These are phyloP conservation scores for Hemistola chrysoprasaria DNA, from an alignment of 2,888 invertebrate genomes.

Conservation along the genomic window DNA sequence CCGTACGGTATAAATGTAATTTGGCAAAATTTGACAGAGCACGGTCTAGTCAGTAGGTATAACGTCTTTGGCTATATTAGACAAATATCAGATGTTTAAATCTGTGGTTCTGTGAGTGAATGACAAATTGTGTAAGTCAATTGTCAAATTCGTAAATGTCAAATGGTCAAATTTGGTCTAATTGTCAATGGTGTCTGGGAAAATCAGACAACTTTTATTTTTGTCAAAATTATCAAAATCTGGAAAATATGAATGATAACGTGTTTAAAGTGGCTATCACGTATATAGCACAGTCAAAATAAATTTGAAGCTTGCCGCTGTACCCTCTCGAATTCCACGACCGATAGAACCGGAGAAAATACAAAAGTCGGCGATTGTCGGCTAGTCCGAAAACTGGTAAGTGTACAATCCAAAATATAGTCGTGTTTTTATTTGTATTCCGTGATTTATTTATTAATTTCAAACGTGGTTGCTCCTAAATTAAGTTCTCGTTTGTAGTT, in stretches of 20 bases:
- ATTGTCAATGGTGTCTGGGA: slow-evolving; percentile 32
- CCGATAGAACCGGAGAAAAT: slow-evolving; percentile 26
- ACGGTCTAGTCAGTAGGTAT: too few species aligned
- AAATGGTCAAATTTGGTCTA: neutral
- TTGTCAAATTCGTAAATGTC: too few species aligned
- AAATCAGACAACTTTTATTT: slow-evolving; percentile 39
- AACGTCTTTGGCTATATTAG: too few species aligned
- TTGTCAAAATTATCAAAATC: slow-evolving; percentile 63
- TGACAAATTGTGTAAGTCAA: neutral
- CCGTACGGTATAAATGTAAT: too few species aligned
- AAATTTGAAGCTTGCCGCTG: slow-evolving; percentile 36
- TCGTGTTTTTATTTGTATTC: too few species aligned
- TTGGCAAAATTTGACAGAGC: too few species aligned
- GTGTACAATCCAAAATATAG: slow-evolving; percentile 14
- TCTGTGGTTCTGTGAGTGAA: too few species aligned
- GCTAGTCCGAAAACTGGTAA: slow-evolving; percentile 39
- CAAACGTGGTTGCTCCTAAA: too few species aligned
- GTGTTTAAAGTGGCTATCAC: slow-evolving; percentile 48
- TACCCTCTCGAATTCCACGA: slow-evolving; percentile 31
- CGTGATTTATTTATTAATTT: too few species aligned
- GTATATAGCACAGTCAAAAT: slow-evolving; percentile 40
- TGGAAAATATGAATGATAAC: slow-evolving; percentile 69
- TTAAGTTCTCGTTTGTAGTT: slow-evolving; percentile 1
- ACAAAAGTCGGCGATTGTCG: slow-evolving; percentile 32
- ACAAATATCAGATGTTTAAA: too few species aligned